These are phyloP conservation scores for Mormyrus lacerda DNA, from an alignment of 2,113 vertebrate species.

Conservation along the genomic window DNA sequence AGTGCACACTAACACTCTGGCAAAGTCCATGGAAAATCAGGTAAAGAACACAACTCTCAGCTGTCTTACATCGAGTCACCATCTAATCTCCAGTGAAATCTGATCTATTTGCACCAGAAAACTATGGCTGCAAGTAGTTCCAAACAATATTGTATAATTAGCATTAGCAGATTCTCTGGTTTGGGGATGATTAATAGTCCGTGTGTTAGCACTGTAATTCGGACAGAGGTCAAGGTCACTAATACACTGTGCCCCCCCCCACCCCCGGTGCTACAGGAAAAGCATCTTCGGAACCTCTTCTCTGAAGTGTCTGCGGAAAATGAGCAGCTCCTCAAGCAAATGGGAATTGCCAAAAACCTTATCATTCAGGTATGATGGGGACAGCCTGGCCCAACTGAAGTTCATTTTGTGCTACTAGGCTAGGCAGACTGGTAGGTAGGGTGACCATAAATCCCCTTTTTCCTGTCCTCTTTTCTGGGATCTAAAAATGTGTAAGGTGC, in stretches of 20 bases:
- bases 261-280: constrained; percentile 64
- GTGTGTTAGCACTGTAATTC: background rate
- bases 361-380: constrained; percentile 64
- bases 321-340: constrained; percentile 65
- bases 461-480: background rate
- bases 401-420: background rate
- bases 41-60: constrained; percentile 46
- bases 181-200: background rate
- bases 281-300: constrained; percentile 63
- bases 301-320: constrained; percentile 68
- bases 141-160: background rate
- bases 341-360: constrained; percentile 73
- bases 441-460: background rate
- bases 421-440: background rate
- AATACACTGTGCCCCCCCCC: background rate
- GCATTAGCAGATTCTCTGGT: background rate
- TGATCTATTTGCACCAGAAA: background rate
- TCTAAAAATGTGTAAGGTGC: background rate
- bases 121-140: background rate
- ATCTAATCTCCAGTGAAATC: background rate
- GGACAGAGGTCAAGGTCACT: background rate
- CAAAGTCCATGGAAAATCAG: constrained; percentile 74
- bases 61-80: background rate
- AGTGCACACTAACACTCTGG: constrained; percentile 55
- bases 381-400: background rate